Base-by-base conservation (phyloP, 1,140 invertebrate genomes). In the Glossosoma conforme region DNA sequence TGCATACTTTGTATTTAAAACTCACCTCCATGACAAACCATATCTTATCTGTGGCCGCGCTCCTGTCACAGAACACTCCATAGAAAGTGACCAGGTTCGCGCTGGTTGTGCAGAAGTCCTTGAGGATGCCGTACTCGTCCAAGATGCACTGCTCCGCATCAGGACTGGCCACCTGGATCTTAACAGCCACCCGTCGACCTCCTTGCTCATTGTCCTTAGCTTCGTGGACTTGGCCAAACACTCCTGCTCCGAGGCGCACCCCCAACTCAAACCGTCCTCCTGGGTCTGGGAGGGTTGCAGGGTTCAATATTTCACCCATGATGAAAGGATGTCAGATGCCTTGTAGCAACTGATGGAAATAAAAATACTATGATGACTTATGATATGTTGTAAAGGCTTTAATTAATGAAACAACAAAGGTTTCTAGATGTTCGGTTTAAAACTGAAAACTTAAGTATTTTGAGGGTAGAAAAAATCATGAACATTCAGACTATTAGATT, bases 1-100 rank as follows among this genome's bases (percentile, higher is more conserved):
- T 33, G 25, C 20, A n/a, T 32, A 25, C 10, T 35, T 35, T 35
- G 4, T 1, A 35, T 28, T 44, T 43, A 50, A 28, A n/a, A 61
- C 74, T 78, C 72, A 93, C 90, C 83, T 94, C 89, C 76, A 93
- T 81, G 30, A 88, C 82, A 62, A 96, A 87, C 91, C 91, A 95
- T 37, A 95, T 78, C 65, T 91, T 85, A 59, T 87, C 85, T 5
- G 79, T 73, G 8, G 72, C 72, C 37, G 79, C 76, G 6, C 75
- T 77, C 52, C 78, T 79, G 44, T 82, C 84, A 53, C 86, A 81
- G 68, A 84, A 93, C 13, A 85, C 83, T 19, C 90, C 91, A 65
- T 90, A 88, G 66, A 93, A 94, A 44, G 86, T 82, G 0, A 89
- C 83, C 5, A 96, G 70, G 71, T 92, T 92, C 0, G 81, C 76